Conservation (phyloP, 2,113 vertebrate species). For the Rhinoptilus africanus region DNA sequence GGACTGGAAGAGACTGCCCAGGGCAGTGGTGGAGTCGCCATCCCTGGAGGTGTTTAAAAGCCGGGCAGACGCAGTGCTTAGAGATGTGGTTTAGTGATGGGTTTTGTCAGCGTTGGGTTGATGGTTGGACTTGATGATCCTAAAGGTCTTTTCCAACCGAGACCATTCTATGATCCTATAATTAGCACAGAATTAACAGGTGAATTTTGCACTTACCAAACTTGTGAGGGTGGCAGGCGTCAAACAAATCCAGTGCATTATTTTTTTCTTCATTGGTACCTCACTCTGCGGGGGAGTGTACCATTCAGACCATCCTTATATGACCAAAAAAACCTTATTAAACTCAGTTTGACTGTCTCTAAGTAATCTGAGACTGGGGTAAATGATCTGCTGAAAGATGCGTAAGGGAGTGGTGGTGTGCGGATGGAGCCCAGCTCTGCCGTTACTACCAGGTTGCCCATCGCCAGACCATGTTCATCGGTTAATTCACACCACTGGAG, state of each 20-base stretch:
- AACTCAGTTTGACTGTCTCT: neutral
- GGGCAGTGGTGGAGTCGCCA: too few relatives aligned
- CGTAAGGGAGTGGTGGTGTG: rapidly evolving
- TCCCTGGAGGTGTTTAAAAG: too few relatives aligned
- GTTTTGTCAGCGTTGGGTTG: neutral
- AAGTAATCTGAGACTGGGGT: neutral
- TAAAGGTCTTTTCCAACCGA: neutral
- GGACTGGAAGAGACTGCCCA: too few relatives aligned
- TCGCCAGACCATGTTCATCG: neutral
- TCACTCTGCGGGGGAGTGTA: rapidly evolving
- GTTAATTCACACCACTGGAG: neutral
- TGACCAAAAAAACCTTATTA: neutral
- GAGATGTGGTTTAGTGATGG: neutral
- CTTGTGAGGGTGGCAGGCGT: neutral
- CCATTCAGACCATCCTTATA: neutral
- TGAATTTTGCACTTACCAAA: neutral
- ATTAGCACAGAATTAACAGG: neutral
- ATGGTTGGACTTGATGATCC: neutral
- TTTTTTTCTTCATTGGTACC: neutral
- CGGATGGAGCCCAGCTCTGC: neutral
- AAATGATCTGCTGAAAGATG: neutral
- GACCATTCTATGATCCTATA: neutral
- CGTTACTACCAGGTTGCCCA: neutral
- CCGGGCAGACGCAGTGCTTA: too few relatives aligned
- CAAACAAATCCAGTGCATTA: too few relatives aligned